Percentiles rank a stretch among this genome's conserved stretches.
These are phyloP conservation scores for Agrochola macilenta DNA, from an alignment of 2,888 invertebrate species.

Conservation along the genomic window DNA sequence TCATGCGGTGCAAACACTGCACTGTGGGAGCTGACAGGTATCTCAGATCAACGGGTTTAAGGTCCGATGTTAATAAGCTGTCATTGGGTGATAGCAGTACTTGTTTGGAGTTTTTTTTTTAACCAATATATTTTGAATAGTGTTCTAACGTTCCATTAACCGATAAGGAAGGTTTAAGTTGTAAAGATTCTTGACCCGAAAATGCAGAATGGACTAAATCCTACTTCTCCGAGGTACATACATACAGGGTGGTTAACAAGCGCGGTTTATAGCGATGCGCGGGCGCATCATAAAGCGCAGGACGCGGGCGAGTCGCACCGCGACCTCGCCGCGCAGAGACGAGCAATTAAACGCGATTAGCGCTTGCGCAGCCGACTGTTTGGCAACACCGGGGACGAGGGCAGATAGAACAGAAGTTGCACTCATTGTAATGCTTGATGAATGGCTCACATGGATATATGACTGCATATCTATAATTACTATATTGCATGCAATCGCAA, in stretches of 20 bases:
- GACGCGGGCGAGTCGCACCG: not conserved
- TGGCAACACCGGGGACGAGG: conserved; percentile 34
- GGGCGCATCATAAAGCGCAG: conserved; percentile 47
- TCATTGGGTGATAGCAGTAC: not conserved
- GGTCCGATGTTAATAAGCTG: not conserved
- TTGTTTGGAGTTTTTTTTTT: not conserved
- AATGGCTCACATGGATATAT: not conserved
- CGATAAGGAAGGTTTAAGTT: not conserved
- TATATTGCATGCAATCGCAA: not conserved
- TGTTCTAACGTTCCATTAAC: too few species aligned
- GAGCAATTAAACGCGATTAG: conserved; percentile 65
- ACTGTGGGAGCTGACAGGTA: not conserved
- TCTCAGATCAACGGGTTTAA: not conserved
- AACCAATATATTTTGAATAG: too few species aligned
- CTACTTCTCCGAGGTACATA: not conserved
- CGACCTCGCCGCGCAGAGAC: conserved; percentile 19
- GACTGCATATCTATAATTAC: not conserved
- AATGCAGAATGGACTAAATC: not conserved
- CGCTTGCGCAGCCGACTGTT: conserved; percentile 50
- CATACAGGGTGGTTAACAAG: conserved; percentile 64
- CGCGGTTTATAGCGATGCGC: conserved; percentile 68
- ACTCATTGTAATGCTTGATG: not conserved
- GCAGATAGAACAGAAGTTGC: conserved; percentile 33
- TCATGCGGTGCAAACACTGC: not conserved
- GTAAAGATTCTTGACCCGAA: not conserved